Conservation (phyloP, 1,140 invertebrate species). For the Phortica variegata region DNA sequence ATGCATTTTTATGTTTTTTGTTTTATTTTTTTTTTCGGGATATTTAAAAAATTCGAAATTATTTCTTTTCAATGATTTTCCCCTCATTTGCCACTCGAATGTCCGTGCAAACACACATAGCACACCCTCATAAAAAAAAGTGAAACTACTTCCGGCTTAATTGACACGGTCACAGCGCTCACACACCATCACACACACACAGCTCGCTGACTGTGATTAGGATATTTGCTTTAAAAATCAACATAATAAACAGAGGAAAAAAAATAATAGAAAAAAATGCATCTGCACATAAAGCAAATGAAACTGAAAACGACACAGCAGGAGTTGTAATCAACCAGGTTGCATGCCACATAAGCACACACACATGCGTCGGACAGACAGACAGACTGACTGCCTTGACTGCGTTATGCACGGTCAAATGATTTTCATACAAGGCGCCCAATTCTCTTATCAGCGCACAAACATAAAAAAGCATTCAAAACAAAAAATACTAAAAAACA, state of each 20-base stretch:
- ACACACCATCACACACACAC: constrained; percentile 25
- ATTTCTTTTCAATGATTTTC: too few relatives aligned
- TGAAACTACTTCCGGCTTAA: constrained; percentile 34
- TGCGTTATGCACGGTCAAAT: constrained; percentile 30
- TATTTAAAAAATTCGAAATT: too few relatives aligned
- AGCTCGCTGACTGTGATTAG: constrained; percentile 44
- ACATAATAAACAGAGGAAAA: constrained; percentile 3
- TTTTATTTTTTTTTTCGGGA: too few relatives aligned
- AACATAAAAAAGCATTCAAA: too few relatives aligned
- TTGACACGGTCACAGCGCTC: neutral
- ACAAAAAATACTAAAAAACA: constrained; percentile 18
- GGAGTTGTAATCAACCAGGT: too few relatives aligned
- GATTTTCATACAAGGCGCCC: too few relatives aligned
- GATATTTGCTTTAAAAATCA: constrained; percentile 41
- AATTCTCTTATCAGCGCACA: too few relatives aligned
- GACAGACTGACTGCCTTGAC: too few relatives aligned
- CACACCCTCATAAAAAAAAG: constrained; percentile 46
- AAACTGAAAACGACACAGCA: constrained; percentile 31
- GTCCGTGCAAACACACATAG: constrained; percentile 5
- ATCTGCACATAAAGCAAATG: constrained; percentile 11
- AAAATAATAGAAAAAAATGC: constrained; percentile 21
- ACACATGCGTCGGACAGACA: constrained; percentile 6
- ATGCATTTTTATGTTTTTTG: too few relatives aligned
- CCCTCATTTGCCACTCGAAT: constrained; percentile 17
- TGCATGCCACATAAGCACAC: too few relatives aligned